Base-by-base conservation (phyloP, 2,797 vertebrate species). In the Alca torda region DNA sequence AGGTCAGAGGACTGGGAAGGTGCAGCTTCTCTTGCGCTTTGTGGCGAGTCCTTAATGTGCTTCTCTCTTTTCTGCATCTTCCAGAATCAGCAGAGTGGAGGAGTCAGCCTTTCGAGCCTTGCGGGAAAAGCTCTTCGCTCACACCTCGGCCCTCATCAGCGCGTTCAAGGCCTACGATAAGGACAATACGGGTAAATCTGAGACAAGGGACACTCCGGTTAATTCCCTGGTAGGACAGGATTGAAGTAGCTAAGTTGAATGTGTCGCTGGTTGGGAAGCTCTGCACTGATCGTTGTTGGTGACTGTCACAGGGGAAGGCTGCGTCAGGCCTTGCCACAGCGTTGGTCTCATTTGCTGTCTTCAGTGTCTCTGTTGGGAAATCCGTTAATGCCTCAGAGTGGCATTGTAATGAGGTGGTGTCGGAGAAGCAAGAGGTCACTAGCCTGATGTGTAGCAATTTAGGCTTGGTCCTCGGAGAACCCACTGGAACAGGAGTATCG, bases 71-170 rank as follows among this genome's bases (percentile, higher is more conserved):
- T 46, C 28, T 87, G 45, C 84, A 69, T 48, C 67, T 87, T 84
- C 37, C 91, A 99, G 99, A 95, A 98, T 99, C 53, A 98, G 99
- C 68, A 98, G 98, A 97, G 99, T 99, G 1, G 99, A 99, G 92
- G 98, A 98, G 86, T 99, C 99, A 6, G 99, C 99, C 54, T 98
- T 99, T n/a, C 98, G 94, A 96, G 98, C 99, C 39, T 97, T 99
- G 81, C 97, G 98, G 92, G 98, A 98, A 85, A 98, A 99, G 61
- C 95, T 99, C 14, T 99, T 99, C 84, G 98, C 98, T 51, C 99
- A 99, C 94, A 99, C 98, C 87, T 99, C 99, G 4, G 98, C 98
- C 48, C 98, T 99, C 94, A 98, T 99, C 45, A 91, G 85, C 14
- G 98, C 98, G 11, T 99, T 99, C 97, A 98, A 98, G 96, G 95